These are phyloP conservation scores for Drosophila melanocephala DNA, from an alignment of 2,888 invertebrate species.

Conservation along the genomic window DNA sequence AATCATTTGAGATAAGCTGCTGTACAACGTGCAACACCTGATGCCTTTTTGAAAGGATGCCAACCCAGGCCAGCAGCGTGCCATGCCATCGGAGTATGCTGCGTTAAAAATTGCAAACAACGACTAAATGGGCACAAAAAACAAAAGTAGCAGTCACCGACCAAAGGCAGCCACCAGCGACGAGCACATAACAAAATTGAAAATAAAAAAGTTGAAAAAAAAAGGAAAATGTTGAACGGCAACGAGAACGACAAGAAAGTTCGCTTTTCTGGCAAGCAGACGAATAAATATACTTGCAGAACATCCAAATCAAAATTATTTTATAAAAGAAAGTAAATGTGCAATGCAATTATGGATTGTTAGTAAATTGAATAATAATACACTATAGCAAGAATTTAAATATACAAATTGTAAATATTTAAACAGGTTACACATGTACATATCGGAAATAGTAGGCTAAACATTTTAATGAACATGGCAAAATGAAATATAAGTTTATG, in stretches of 20 bases:
- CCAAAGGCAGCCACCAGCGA: constrained; percentile 39
- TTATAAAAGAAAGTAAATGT: too few species aligned
- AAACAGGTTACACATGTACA: neutral
- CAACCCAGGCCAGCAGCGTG: constrained; percentile 46
- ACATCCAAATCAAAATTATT: neutral
- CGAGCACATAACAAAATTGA: constrained; percentile 65
- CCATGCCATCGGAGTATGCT: constrained; percentile 52
- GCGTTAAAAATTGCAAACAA: constrained; percentile 76
- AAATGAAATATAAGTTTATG: neutral
- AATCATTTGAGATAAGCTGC: constrained; percentile 84
- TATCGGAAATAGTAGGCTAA: neutral
- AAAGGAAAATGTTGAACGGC: constrained; percentile 31
- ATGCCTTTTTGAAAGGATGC: constrained; percentile 79
- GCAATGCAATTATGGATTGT: neutral
- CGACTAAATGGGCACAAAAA: constrained; percentile 75
- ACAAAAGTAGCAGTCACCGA: constrained; percentile 49
- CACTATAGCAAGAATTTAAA: neutral
- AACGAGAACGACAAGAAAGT: constrained; percentile 29
- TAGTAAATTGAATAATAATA: neutral
- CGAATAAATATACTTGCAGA: constrained; percentile 16
- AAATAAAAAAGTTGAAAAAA: constrained; percentile 48
- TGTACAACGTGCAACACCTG: constrained; percentile 84
- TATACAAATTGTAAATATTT: neutral
- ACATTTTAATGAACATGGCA: neutral
- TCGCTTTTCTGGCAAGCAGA: neutral